A percentile compares a stretch with the other conserved stretches of the same genome.
Conservation (phyloP, 2,888 invertebrate species). For the Sinodicranocentrus sp. region DNA sequence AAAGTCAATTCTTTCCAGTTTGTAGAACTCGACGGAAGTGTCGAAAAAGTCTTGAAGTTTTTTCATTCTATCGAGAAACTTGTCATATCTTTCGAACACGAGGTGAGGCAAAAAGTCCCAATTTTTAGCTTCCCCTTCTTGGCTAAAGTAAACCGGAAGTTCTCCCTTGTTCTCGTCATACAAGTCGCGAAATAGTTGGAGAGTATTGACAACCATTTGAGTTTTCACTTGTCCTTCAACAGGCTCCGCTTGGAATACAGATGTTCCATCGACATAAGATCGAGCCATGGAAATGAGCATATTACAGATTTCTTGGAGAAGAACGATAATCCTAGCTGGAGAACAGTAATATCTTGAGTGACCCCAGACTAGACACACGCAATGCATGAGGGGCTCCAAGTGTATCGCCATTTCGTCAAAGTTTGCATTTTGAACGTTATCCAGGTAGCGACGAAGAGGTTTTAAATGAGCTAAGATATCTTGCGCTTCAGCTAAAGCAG, state of each 20-base stretch:
- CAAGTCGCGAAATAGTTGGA: constrained; percentile 79
- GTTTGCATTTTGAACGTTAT: constrained; percentile 87
- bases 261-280: constrained; percentile 92
- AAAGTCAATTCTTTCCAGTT: constrained; percentile 96
- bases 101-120: constrained; percentile 93
- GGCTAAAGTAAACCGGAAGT: constrained; percentile 84
- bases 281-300: constrained; percentile 93
- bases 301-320: constrained; percentile 94
- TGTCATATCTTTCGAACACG: constrained; percentile 89
- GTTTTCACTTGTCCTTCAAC: constrained; percentile 83
- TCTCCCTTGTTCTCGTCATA: constrained; percentile 87
- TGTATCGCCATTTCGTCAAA: constrained; percentile 89
- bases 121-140: constrained; percentile 81
- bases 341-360: constrained; percentile 94
- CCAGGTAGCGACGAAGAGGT: constrained; percentile 89
- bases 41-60: constrained; percentile 91
- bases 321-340: constrained; percentile 91
- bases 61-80: constrained; percentile 86
- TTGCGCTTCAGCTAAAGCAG: constrained; percentile 92
- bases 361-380: constrained; percentile 93
- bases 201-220: constrained; percentile 53
- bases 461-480: constrained; percentile 93
- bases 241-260: constrained; percentile 96
- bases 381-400: constrained; percentile 90
- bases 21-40: constrained; percentile 95